Evolutionary conservation across 2,888 invertebrate genomes (phyloP).

Genomic region (Pristionchus mayeri): DNA sequence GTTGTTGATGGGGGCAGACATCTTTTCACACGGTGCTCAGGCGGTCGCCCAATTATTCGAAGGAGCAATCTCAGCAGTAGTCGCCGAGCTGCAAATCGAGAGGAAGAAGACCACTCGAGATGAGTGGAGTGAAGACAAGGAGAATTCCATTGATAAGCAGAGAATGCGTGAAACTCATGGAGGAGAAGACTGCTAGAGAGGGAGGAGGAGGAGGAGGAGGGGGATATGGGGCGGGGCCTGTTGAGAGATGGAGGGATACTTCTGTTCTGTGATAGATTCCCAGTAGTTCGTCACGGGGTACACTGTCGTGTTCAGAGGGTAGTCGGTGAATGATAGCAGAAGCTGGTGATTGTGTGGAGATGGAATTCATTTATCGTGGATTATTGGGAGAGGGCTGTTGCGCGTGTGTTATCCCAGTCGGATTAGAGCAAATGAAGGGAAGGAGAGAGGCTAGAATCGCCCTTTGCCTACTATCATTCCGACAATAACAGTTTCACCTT

Average conservation of each 20-base stretch:
- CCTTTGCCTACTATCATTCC: too few species aligned
- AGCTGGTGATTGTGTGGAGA: background rate
- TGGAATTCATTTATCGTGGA: background rate
- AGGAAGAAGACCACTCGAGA: background rate
- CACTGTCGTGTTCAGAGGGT: too few species aligned
- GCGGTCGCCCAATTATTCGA: slow-evolving; percentile 16
- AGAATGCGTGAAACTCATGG: slow-evolving; percentile 31
- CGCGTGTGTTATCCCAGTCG: too few species aligned
- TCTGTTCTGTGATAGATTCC: background rate
- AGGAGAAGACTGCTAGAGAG: background rate
- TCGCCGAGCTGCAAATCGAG: too few species aligned
- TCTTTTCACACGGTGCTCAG: slow-evolving; percentile 20
- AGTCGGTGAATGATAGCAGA: too few species aligned
- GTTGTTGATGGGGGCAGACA: background rate
- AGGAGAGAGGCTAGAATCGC: background rate
- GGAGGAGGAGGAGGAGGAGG: background rate
- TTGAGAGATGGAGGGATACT: background rate
- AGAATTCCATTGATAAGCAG: slow-evolving; percentile 32
- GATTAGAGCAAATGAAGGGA: background rate
- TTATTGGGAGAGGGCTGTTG: background rate
- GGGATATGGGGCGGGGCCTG: background rate
- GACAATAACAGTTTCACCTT: too few species aligned
- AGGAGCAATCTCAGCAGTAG: background rate
- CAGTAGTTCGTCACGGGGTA: too few species aligned
- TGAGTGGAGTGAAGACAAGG: slow-evolving; percentile 3